Conservation (phyloP, 2,888 invertebrate genomes). For the Halocaridina rubra region DNA sequence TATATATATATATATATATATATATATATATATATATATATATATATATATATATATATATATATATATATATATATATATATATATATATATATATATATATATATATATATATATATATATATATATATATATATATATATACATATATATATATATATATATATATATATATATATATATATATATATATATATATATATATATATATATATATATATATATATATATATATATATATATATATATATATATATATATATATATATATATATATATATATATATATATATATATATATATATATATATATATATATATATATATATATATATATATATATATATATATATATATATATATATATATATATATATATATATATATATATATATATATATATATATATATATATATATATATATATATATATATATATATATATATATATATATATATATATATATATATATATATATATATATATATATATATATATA, state of each 20-base stretch:
- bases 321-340: background rate
- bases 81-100: background rate
- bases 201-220: constrained; percentile 23
- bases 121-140: constrained; percentile 18
- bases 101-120: constrained; percentile 2
- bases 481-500: constrained; percentile 36
- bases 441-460: constrained; percentile 23
- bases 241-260: constrained; percentile 36
- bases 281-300: constrained; percentile 31
- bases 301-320: constrained; percentile 1
- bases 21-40: constrained; percentile 35
- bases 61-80: background rate
- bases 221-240: constrained; percentile 24
- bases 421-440: constrained; percentile 18
- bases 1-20: constrained; percentile 36
- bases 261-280: constrained; percentile 35
- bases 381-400: constrained; percentile 15
- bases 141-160: constrained; percentile 1
- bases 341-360: background rate
- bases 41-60: constrained; percentile 29
- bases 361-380: constrained; percentile 5
- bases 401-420: constrained; percentile 4
- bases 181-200: constrained; percentile 21
- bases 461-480: constrained; percentile 17
- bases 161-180: constrained; percentile 10